Percentiles rank a stretch among this genome's conserved stretches.
Evolutionary conservation across 2,888 invertebrate species (phyloP).

Genomic region (Habroteleia sp.): DNA sequence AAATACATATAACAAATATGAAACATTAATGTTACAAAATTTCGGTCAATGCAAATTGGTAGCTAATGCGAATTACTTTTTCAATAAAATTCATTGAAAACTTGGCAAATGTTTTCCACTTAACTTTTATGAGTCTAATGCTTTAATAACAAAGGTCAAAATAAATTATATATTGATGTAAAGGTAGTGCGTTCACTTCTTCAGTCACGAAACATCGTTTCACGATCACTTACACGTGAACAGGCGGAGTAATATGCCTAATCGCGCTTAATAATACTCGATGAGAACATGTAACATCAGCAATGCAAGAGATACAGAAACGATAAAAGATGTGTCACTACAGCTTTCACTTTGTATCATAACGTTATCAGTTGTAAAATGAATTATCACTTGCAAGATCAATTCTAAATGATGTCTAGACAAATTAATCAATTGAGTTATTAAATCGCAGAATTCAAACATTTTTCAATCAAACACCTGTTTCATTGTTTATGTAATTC

Average conservation of each 20-base stretch:
- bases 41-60: background rate
- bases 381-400: conserved; percentile 35
- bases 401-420: conserved; percentile 4
- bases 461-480: too few species aligned
- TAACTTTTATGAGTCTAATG: conserved; percentile 38
- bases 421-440: conserved; percentile 39
- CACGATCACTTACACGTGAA: conserved; percentile 67
- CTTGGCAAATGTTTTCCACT: conserved; percentile 34
- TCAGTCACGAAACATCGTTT: conserved; percentile 64
- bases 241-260: conserved; percentile 70
- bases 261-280: conserved; percentile 78
- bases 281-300: conserved; percentile 74
- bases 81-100: conserved; percentile 31
- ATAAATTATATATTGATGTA: conserved; percentile 75
- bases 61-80: conserved; percentile 15
- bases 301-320: conserved; percentile 72
- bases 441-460: conserved; percentile 11
- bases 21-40: background rate
- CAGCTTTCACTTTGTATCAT: conserved; percentile 51
- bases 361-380: conserved; percentile 47
- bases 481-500: too few species aligned
- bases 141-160: conserved; percentile 71
- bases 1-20: too few species aligned
- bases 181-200: conserved; percentile 66
- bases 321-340: conserved; percentile 69